phyloP scores from a whole-genome alignment of 2,113 vertebrate species.

The Craseonycteris thonglongyai region DNA sequence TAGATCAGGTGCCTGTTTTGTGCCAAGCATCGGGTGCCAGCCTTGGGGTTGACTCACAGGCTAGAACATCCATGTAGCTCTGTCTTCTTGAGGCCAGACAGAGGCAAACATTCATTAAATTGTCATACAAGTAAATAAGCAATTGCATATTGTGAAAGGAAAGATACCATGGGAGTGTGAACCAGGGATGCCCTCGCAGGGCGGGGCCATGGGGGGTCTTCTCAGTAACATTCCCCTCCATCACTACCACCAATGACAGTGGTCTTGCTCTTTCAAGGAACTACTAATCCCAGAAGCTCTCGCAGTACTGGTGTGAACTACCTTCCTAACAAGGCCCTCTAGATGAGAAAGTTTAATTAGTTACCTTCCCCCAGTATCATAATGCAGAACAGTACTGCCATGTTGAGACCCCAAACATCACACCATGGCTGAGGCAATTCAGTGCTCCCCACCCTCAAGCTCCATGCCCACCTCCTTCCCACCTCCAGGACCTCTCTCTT shows the following conservation, averaged over 20 bases:
- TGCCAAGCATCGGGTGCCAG: background rate
- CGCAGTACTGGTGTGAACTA: background rate
- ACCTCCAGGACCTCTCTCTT: background rate
- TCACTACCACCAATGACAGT: background rate
- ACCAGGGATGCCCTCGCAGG: too few species aligned
- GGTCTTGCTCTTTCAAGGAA: background rate
- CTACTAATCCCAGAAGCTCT: background rate
- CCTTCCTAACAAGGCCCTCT: background rate
- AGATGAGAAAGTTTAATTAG: background rate
- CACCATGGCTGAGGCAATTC: rapidly evolving
- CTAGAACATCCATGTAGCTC: too few species aligned
- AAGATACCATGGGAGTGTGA: rapidly evolving
- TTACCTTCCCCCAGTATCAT: background rate
- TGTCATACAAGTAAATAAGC: too few species aligned
- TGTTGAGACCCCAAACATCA: background rate
- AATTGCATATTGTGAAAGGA: background rate
- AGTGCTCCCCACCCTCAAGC: background rate
- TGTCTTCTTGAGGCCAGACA: background rate
- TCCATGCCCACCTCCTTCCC: too few species aligned
- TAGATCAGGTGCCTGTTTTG: background rate
- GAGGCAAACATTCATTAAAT: background rate
- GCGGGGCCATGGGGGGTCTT: too few species aligned
- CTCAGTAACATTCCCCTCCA: too few species aligned
- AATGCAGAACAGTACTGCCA: background rate
- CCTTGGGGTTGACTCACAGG: background rate